These are phyloP conservation scores for Amblyopsis hoosieri DNA, from an alignment of 2,797 vertebrate species.

Conservation along the genomic window DNA sequence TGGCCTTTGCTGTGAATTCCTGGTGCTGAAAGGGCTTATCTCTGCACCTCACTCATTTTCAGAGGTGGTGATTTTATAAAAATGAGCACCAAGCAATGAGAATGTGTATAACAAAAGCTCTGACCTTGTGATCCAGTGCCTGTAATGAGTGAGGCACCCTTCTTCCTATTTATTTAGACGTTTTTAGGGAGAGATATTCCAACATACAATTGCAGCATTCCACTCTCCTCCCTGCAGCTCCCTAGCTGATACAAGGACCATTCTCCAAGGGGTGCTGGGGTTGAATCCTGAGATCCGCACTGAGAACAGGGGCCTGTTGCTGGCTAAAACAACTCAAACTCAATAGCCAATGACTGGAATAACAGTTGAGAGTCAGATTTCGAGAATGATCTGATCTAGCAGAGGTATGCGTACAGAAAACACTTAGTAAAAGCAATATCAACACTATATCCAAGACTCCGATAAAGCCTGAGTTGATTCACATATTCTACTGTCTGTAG, in stretches of 20 bases:
- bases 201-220: constrained; percentile 52
- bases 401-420: constrained; percentile 73
- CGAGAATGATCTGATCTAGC: constrained; percentile 72
- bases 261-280: constrained; percentile 46
- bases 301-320: constrained; percentile 58
- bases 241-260: constrained; percentile 58
- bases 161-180: constrained; percentile 67
- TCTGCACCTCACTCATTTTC: constrained; percentile 51
- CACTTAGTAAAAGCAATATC: constrained; percentile 61
- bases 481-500: constrained; percentile 35
- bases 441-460: constrained; percentile 47
- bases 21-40: constrained; percentile 67
- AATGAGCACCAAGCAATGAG: constrained; percentile 22
- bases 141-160: constrained; percentile 60
- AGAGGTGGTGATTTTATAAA: constrained; percentile 24
- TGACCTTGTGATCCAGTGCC: constrained; percentile 41
- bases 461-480: constrained; percentile 50
- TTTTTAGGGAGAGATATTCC: constrained; percentile 43
- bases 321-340: constrained; percentile 63
- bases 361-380: constrained; percentile 69
- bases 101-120: constrained; percentile 55
- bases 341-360: constrained; percentile 56
- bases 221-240: constrained; percentile 39
- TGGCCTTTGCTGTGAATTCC: constrained; percentile 63
- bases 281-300: constrained; percentile 54